These are phyloP conservation scores for Abrostola tripartita DNA, from an alignment of 2,888 invertebrate genomes.

Conservation along the genomic window DNA sequence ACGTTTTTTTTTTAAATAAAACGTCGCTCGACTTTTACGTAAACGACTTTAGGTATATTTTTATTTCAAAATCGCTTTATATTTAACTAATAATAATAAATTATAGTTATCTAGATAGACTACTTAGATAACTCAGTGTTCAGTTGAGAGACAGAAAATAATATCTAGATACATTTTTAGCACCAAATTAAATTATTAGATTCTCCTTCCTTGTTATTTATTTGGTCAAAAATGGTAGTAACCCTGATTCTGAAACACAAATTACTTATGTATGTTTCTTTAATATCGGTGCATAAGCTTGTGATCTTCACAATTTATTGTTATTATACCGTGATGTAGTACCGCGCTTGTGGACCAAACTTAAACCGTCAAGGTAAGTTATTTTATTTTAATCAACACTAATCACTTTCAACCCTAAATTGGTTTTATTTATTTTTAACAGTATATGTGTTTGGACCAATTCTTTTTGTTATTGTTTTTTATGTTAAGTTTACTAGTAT, in stretches of 20 bases:
- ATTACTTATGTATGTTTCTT: no score
- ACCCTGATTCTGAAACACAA: not conserved
- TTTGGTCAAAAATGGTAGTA: not conserved
- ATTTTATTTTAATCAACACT: slow-evolving; percentile 8
- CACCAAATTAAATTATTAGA: no score
- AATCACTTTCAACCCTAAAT: not conserved
- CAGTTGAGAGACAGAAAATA: no score
- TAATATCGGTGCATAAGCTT: not conserved
- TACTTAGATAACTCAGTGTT: no score
- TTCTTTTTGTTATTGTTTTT: not conserved
- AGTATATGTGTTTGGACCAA: slow-evolving; percentile 70
- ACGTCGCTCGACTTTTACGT: no score
- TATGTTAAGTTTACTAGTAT: not conserved
- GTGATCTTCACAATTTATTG: slow-evolving; percentile 28
- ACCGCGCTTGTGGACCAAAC: not conserved
- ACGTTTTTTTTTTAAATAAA: no score
- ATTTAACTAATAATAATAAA: no score
- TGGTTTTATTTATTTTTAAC: slow-evolving; percentile 4
- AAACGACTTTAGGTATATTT: no score
- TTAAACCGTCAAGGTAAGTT: slow-evolving; percentile 27
- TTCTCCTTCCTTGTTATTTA: no score
- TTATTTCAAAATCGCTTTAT: no score
- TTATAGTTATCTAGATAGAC: no score
- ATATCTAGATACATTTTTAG: no score
- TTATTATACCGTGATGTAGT: slow-evolving; percentile 21